These are phyloP conservation scores for Sminthopsis crassicaudata DNA, from an alignment of 2,113 vertebrate genomes.

Conservation along the genomic window DNA sequence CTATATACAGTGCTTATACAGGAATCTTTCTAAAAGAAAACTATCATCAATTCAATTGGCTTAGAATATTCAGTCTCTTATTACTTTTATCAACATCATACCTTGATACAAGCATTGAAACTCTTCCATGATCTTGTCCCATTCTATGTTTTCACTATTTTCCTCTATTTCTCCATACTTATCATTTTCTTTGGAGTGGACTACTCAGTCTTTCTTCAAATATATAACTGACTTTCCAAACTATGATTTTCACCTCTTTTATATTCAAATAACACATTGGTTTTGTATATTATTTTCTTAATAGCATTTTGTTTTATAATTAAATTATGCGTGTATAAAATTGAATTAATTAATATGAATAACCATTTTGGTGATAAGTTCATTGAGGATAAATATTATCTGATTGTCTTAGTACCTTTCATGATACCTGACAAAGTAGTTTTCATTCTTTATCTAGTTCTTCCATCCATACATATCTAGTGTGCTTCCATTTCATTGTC, in stretches of 20 bases:
- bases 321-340: background rate
- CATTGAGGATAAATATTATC: background rate
- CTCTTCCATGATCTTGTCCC: background rate
- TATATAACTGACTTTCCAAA: background rate
- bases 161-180: background rate
- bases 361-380: background rate
- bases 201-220: background rate
- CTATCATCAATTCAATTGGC: background rate
- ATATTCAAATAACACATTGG: background rate
- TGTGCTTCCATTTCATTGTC: background rate
- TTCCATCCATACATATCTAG: background rate
- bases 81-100: background rate
- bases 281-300: background rate
- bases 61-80: background rate
- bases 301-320: background rate
- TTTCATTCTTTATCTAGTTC: background rate
- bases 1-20: background rate
- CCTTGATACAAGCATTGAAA: background rate
- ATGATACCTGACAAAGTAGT: background rate
- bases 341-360: too few species aligned
- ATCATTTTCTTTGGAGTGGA: background rate
- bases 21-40: background rate
- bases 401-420: background rate
- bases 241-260: background rate
- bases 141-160: background rate